Percentiles rank a stretch among this genome's conserved stretches.
These are phyloP conservation scores for Cynaeus angustus DNA, from an alignment of 2,888 invertebrate species.

Conservation along the genomic window DNA sequence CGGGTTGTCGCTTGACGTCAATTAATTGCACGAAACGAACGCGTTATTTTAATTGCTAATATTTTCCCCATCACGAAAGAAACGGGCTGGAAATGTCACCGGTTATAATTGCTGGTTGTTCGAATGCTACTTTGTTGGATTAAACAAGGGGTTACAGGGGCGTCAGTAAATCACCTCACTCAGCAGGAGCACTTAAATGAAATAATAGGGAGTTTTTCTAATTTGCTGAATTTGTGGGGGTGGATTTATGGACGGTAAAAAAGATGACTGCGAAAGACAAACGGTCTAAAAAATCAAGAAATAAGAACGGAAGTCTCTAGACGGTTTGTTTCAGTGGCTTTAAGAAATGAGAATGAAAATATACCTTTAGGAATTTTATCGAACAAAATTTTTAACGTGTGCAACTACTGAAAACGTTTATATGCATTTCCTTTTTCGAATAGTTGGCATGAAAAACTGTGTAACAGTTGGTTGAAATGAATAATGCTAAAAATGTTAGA, in stretches of 20 bases:
- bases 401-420: too few species aligned
- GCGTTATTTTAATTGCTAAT: conserved; percentile 34
- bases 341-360: too few species aligned
- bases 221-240: conserved; percentile 8
- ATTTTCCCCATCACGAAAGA: conserved; percentile 15
- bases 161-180: conserved; percentile 8
- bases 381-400: too few species aligned
- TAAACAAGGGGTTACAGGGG: background rate
- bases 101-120: conserved; percentile 25
- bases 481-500: too few species aligned
- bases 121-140: conserved; percentile 17
- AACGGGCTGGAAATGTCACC: conserved; percentile 6
- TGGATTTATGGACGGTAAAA: conserved; percentile 9
- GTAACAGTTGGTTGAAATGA: too few species aligned
- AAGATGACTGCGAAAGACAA: conserved; percentile 1
- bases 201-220: conserved; percentile 18
- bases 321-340: too few species aligned
- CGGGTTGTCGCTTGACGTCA: conserved; percentile 1
- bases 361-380: too few species aligned
- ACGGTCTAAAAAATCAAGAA: background rate
- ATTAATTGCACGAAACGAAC: conserved; percentile 26
- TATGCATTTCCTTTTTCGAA: too few species aligned
- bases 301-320: background rate
- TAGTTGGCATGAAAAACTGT: too few species aligned
- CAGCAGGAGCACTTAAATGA: conserved; percentile 10